These are phyloP conservation scores for Phalacrocorax carbo DNA, from an alignment of 2,113 vertebrate genomes.

Conservation along the genomic window DNA sequence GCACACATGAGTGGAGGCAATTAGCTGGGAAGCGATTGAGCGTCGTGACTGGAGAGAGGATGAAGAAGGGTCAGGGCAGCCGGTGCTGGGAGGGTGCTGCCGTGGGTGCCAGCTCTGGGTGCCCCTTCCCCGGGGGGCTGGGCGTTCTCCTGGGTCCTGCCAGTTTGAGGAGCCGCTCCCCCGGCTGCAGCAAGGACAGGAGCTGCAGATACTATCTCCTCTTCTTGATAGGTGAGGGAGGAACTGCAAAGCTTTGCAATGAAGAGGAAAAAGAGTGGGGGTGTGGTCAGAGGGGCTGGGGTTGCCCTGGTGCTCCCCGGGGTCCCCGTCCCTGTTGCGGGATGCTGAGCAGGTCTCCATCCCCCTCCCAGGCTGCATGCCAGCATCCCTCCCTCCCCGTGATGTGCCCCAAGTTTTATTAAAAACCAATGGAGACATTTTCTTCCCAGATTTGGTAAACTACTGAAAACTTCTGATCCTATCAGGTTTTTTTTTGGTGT, in stretches of 20 bases:
- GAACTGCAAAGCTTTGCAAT: background rate
- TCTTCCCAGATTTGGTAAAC: background rate
- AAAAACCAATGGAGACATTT: background rate
- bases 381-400: background rate
- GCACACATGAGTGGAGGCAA: slow-evolving; percentile 76
- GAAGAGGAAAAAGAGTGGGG: background rate
- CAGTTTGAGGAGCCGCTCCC: background rate
- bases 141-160: background rate
- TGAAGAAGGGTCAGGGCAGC: slow-evolving; percentile 17
- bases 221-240: background rate
- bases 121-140: rapidly evolving
- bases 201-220: background rate
- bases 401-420: background rate
- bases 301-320: background rate
- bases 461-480: slow-evolving; percentile 35
- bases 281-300: background rate
- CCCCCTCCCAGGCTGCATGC: rapidly evolving
- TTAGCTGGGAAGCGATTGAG: slow-evolving; percentile 68
- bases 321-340: background rate
- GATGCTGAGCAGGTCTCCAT: background rate
- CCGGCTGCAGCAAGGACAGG: background rate
- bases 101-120: rapidly evolving
- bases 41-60: slow-evolving; percentile 58
- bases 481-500: background rate
- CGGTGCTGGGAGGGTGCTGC: rapidly evolving